Evolutionary conservation across 2,888 invertebrate species (phyloP).

Genomic region (Timandra comae): DNA sequence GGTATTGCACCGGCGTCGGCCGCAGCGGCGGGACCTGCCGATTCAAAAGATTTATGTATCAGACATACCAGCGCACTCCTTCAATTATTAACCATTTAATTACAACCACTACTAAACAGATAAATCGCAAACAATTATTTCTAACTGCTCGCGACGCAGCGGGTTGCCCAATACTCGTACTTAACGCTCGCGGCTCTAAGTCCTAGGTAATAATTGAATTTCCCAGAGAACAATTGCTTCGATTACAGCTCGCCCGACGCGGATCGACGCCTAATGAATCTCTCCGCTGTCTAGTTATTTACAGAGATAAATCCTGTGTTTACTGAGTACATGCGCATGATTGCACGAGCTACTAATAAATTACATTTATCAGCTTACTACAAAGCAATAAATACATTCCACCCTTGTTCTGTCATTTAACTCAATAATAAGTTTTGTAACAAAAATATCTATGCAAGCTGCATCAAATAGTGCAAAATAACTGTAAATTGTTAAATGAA

Average conservation of each 20-base stretch:
- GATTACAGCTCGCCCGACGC: constrained; percentile 67
- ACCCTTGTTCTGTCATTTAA: constrained; percentile 11
- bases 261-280: constrained; percentile 75
- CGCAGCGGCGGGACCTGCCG: constrained; percentile 18
- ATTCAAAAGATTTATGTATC: constrained; percentile 50
- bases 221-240: constrained; percentile 73
- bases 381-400: constrained; percentile 24
- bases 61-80: constrained; percentile 45
- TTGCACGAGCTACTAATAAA: constrained; percentile 72
- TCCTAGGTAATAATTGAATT: constrained; percentile 65
- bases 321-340: constrained; percentile 71
- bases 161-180: constrained; percentile 58
- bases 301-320: constrained; percentile 71
- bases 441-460: too few relatives aligned
- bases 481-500: too few relatives aligned
- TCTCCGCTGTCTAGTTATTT: constrained; percentile 71
- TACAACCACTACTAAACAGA: constrained; percentile 53
- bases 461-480: too few relatives aligned
- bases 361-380: constrained; percentile 57
- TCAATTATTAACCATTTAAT: constrained; percentile 71
- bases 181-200: constrained; percentile 46
- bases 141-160: constrained; percentile 58
- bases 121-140: constrained; percentile 68
- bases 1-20: constrained; percentile 40
- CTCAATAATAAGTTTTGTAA: too few relatives aligned